phyloP scores from a whole-genome alignment of 2,888 invertebrate genomes.

The Eilema caniola region DNA sequence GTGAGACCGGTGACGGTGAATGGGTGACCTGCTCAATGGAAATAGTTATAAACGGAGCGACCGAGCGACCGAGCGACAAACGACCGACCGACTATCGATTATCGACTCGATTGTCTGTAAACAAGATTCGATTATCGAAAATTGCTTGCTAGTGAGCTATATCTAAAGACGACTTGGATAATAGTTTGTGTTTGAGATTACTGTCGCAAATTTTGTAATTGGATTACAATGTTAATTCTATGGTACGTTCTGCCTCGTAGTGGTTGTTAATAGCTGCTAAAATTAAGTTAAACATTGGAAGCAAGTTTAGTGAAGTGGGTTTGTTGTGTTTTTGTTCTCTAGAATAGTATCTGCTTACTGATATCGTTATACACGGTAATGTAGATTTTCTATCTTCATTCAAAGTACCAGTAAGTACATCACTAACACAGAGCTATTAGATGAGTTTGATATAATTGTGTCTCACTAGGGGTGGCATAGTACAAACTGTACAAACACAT shows the following conservation, averaged over 20 bases:
- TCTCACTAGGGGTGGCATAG: no score
- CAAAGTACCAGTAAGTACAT: no score
- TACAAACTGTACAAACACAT: no score
- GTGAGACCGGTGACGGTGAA: constrained; percentile 52
- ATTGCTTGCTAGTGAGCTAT: constrained; percentile 11
- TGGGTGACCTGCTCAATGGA: constrained; percentile 57
- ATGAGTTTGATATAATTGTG: no score
- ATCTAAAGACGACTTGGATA: constrained; percentile 6
- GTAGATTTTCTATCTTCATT: no score
- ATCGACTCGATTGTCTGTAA: constrained; percentile 35
- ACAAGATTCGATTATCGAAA: constrained; percentile 26
- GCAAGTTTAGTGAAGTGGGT: constrained; percentile 1
- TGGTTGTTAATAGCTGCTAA: constrained; percentile 5
- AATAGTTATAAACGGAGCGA: constrained; percentile 29
- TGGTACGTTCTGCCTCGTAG: not conserved
- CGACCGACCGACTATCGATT: constrained; percentile 26
- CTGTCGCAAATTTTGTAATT: constrained; percentile 3
- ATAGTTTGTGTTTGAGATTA: constrained; percentile 8
- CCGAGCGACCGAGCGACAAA: no score
- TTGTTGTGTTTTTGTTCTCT: not conserved
- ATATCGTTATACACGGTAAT: not conserved
- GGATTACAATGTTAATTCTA: constrained; percentile 10
- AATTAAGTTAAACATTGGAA: not conserved
- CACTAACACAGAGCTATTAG: no score
- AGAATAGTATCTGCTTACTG: not conserved